These are phyloP conservation scores for Heteropelma amictum DNA, from an alignment of 2,888 invertebrate genomes.

Conservation along the genomic window DNA sequence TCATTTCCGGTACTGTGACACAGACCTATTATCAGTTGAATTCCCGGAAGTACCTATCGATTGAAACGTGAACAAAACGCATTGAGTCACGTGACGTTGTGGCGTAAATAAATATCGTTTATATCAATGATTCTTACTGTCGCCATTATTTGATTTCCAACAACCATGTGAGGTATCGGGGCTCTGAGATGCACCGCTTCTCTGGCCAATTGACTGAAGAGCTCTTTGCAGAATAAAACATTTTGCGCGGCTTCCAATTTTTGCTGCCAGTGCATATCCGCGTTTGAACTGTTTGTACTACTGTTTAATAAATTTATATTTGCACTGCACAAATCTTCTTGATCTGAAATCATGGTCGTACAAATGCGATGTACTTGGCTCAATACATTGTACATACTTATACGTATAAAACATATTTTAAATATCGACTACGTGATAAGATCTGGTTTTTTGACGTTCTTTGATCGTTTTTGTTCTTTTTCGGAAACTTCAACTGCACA, in stretches of 20 bases:
- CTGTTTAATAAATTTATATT: slow-evolving; percentile 88
- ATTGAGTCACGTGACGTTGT: too few species aligned
- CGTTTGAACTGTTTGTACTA: slow-evolving; percentile 85
- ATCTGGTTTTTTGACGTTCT: too few species aligned
- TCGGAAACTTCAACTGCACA: too few species aligned
- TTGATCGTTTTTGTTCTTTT: too few species aligned
- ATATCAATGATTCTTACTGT: slow-evolving; percentile 81
- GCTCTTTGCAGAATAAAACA: slow-evolving; percentile 96
- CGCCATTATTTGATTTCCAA: slow-evolving; percentile 97
- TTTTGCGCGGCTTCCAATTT: slow-evolving; percentile 98
- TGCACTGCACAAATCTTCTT: slow-evolving; percentile 92
- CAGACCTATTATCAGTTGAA: slow-evolving; percentile 93
- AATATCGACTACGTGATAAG: too few species aligned
- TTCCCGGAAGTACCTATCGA: slow-evolving; percentile 90
- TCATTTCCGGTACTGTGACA: slow-evolving; percentile 90
- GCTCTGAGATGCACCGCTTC: slow-evolving; percentile 97
- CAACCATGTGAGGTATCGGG: slow-evolving; percentile 97
- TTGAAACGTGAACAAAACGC: too few species aligned
- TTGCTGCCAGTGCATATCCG: slow-evolving; percentile 95
- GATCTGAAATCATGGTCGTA: slow-evolving; percentile 81
- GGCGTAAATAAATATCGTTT: too few species aligned
- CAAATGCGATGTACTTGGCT: background rate
- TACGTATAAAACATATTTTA: too few species aligned
- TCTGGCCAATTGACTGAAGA: slow-evolving; percentile 95
- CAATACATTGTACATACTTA: too few species aligned